These are phyloP conservation scores for Drosophila kanekoi DNA, from an alignment of 2,888 invertebrate species.

Conservation along the genomic window DNA sequence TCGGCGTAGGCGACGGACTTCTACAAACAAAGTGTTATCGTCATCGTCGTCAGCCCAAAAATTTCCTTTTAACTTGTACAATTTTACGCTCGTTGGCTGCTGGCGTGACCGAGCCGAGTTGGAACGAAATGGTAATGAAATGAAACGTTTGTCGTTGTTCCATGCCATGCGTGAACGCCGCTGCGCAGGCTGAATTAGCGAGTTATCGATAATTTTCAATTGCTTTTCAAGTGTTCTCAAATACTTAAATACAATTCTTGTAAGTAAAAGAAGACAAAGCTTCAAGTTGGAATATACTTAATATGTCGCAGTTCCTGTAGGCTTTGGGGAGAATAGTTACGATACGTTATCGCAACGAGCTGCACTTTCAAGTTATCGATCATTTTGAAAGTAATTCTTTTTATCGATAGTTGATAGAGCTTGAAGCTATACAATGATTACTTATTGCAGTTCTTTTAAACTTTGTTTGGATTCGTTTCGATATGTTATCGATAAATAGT, in stretches of 20 bases:
- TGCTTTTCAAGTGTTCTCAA: background rate
- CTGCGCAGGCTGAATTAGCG: background rate
- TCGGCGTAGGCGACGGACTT: background rate
- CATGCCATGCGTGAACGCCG: constrained; percentile 6
- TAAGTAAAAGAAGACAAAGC: background rate
- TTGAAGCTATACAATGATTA: too few species aligned
- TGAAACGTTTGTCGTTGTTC: constrained; percentile 13
- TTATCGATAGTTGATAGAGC: too few species aligned
- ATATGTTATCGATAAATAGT: too few species aligned
- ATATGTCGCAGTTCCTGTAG: too few species aligned
- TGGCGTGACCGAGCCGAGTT: constrained; percentile 30
- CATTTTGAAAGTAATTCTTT: too few species aligned
- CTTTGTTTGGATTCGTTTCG: too few species aligned
- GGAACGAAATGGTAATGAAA: constrained; percentile 43
- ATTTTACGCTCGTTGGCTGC: constrained; percentile 70
- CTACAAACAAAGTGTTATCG: constrained; percentile 21
- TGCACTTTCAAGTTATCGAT: too few species aligned
- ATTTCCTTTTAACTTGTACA: constrained; percentile 62
- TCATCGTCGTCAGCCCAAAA: constrained; percentile 32
- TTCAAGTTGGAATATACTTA: background rate
- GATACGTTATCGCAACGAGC: background rate
- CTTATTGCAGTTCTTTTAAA: too few species aligned
- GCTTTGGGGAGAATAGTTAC: background rate
- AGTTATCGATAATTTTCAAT: constrained; percentile 34
- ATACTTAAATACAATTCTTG: background rate